phyloP scores from a whole-genome alignment of 2,113 vertebrate species.

The Orcinus orca region DNA sequence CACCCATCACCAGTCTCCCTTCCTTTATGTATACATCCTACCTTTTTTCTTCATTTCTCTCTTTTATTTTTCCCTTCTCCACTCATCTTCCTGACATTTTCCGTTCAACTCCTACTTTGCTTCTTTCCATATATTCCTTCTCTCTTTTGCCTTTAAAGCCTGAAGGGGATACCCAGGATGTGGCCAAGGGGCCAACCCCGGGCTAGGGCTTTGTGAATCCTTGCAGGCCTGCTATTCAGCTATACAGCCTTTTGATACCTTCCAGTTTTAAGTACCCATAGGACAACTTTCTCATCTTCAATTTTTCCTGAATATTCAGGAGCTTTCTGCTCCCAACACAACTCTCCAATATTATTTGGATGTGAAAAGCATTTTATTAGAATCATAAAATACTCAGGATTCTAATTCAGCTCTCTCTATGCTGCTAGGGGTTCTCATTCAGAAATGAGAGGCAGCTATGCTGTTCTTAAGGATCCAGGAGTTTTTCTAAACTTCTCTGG shows the following conservation, averaged over 20 bases:
- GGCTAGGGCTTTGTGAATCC: neutral
- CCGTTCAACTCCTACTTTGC: neutral
- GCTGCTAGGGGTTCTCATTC: neutral
- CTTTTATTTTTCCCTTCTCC: neutral
- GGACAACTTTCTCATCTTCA: neutral
- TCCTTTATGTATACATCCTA: neutral
- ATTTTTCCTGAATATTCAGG: neutral
- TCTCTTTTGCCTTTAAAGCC: neutral
- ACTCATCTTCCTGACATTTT: neutral
- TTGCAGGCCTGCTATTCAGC: neutral
- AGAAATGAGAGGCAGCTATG: neutral
- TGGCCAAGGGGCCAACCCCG: neutral
- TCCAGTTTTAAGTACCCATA: neutral
- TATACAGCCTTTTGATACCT: neutral
- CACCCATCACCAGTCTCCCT: neutral
- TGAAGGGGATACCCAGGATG: neutral
- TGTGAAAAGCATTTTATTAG: neutral
- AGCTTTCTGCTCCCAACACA: neutral
- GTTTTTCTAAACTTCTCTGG: neutral
- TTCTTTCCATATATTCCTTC: neutral
- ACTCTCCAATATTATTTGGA: neutral
- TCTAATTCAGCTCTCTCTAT: neutral
- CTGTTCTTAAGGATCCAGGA: neutral
- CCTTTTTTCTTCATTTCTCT: neutral
- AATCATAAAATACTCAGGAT: neutral